phyloP scores from a whole-genome alignment of 2,113 vertebrate genomes.

The Sinocyclocheilus anshuiensis region DNA sequence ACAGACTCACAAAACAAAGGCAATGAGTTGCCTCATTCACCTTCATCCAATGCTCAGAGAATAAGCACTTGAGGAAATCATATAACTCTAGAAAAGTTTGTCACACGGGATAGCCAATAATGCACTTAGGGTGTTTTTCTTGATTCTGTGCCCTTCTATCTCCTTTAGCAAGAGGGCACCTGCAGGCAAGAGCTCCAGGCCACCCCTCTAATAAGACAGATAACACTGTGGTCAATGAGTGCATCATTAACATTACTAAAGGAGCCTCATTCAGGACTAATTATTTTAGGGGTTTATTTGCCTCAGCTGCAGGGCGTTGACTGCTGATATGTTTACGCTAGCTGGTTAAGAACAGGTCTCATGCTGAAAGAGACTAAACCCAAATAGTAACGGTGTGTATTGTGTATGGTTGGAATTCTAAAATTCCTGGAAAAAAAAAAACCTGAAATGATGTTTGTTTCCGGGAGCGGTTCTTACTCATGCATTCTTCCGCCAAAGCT shows the following conservation, averaged over 20 bases:
- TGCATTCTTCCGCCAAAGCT: neutral
- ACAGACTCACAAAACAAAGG: slow-evolving; percentile 28
- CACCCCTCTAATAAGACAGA: slow-evolving; percentile 45
- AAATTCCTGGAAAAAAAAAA: neutral
- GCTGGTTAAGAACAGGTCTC: slow-evolving; percentile 46
- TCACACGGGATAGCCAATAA: neutral
- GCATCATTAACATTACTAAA: slow-evolving; percentile 55
- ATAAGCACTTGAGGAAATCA: neutral
- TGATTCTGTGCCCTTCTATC: slow-evolving; percentile 31
- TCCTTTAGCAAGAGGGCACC: slow-evolving; percentile 35
- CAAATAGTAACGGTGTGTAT: slow-evolving; percentile 13
- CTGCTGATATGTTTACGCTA: slow-evolving; percentile 58
- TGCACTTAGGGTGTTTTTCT: neutral
- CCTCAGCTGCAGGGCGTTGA: slow-evolving; percentile 50
- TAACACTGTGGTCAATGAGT: slow-evolving; percentile 52
- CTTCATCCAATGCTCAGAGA: slow-evolving; percentile 15
- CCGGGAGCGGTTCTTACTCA: neutral
- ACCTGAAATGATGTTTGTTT: neutral
- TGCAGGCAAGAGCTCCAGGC: slow-evolving; percentile 39
- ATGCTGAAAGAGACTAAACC: slow-evolving; percentile 3
- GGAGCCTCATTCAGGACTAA: slow-evolving; percentile 54
- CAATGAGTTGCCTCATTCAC: neutral
- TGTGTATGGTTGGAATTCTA: neutral
- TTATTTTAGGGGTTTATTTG: slow-evolving; percentile 57
- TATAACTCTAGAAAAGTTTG: slow-evolving; percentile 5